Base-by-base conservation (phyloP, 2,888 invertebrate species). In the Hydrotaea cyrtoneurina region DNA sequence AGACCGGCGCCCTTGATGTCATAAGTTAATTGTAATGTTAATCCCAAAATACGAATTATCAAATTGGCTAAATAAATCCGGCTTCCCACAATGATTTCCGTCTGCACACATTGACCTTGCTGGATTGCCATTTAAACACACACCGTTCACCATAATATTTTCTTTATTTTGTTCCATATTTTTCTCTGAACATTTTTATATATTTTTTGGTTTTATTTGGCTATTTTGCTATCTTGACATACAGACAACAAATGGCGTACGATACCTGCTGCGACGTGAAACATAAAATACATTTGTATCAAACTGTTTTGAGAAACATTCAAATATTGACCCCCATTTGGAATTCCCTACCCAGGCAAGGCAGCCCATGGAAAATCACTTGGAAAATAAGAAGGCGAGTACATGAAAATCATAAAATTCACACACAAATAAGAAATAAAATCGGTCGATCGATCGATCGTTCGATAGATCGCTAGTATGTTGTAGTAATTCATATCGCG, bases 401-500 rank as follows among this genome's bases (percentile, higher is more conserved):
- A 69, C 46, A 69, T 19, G 43, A 69, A 69, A 69, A 43, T 69
- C 46, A 43, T 46, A 36, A 64, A 69, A 46, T 69, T 69, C 69
- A 69, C 69, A 69, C 43, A 69, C 69, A 69, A 39, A 66, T 64
- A 64, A 31, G 39, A 64, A 17, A 26, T 7, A 39, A 39, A 43
- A 39, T 46, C 46, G 23, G 23, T 69, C 69, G 1, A n/a, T 66
- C 39, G 19, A 39, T 43, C 19, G 23, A 31, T 69, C n/a, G 13
- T 23, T 69, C 69, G 21, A 7, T 69, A 5, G 69, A 43, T 62
- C 62, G 39, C 39, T 39, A 39, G 31, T 31, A 31, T 31, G 31
- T 31, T 69, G 69, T 69, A 19, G 43, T 69, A 69, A 69, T 69
- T 69, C 46, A 46, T 69, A 69, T 69, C 69, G 19, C 43, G 21